Percentiles rank a stretch among this genome's conserved stretches.
Conservation (phyloP, 1,140 invertebrate genomes). For the Drosophila serrata region DNA sequence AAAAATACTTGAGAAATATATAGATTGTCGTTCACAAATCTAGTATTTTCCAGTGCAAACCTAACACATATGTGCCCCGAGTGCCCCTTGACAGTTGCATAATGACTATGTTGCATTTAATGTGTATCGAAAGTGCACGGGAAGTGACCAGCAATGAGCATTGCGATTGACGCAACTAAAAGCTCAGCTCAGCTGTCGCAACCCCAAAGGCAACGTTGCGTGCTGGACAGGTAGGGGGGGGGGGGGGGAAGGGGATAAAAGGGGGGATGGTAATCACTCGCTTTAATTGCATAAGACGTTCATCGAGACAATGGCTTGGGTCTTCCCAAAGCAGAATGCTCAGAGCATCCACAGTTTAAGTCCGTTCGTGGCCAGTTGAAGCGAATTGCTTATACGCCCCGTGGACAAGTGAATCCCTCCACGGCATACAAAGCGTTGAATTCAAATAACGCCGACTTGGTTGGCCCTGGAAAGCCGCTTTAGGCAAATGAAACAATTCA, state of each 20-base stretch:
- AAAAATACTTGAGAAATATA: not conserved
- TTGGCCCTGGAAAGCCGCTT: constrained; percentile 54
- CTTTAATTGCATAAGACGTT: constrained; percentile 46
- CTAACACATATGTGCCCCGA: not conserved
- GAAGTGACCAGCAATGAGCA: constrained; percentile 50
- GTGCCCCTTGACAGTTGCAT: constrained; percentile 51
- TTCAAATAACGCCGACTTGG: constrained; percentile 5
- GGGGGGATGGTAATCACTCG: constrained; percentile 24
- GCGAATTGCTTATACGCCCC: constrained; percentile 69
- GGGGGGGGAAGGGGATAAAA: too few relatives aligned
- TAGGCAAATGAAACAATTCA: constrained; percentile 4
- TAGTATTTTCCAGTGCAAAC: not conserved
- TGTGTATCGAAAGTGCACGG: constrained; percentile 60
- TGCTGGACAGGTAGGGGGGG: constrained; percentile 14
- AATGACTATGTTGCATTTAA: constrained; percentile 45
- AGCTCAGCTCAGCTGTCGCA: constrained; percentile 32
- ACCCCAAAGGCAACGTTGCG: constrained; percentile 44
- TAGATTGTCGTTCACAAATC: not conserved
- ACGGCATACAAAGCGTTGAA: constrained; percentile 66
- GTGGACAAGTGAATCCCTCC: constrained; percentile 27
- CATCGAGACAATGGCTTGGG: constrained; percentile 28
- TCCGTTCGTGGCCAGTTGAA: constrained; percentile 27
- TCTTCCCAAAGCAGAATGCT: constrained; percentile 50
- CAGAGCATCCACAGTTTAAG: constrained; percentile 36
- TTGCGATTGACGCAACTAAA: constrained; percentile 41